A percentile compares a stretch with the other conserved stretches of the same genome.
These are phyloP conservation scores for Tauraco erythrolophus DNA, from an alignment of 2,113 vertebrate genomes.

Conservation along the genomic window DNA sequence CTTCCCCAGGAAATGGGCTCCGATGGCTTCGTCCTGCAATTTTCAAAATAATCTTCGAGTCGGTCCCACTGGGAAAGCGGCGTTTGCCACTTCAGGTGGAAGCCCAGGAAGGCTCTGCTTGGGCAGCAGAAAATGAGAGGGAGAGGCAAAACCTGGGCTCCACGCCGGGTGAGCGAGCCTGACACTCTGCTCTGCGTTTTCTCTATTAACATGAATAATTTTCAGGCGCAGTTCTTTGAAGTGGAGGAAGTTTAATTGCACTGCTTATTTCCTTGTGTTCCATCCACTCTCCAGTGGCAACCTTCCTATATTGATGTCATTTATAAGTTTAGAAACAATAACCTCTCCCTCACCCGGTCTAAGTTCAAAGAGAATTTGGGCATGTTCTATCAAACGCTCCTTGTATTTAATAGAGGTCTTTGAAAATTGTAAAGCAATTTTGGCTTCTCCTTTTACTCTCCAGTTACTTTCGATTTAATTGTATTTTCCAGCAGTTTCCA, in stretches of 20 bases:
- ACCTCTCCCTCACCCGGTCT: background rate
- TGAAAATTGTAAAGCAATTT: conserved; percentile 36
- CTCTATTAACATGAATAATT: background rate
- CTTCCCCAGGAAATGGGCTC: background rate
- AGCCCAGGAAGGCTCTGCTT: background rate
- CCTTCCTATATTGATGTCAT: conserved; percentile 38
- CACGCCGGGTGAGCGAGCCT: fast-evolving
- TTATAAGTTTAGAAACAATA: conserved; percentile 43
- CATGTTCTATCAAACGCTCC: background rate
- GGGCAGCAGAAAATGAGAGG: background rate
- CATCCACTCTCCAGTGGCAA: conserved; percentile 40
- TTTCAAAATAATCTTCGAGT: background rate
- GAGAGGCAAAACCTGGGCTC: background rate
- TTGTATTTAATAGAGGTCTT: conserved; percentile 22
- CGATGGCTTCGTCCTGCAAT: fast-evolving
- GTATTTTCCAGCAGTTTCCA: conserved; percentile 82
- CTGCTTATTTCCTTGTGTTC: conserved; percentile 33
- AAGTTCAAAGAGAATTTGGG: conserved; percentile 48
- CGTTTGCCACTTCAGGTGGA: too few species aligned
- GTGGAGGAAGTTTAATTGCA: conserved; percentile 49
- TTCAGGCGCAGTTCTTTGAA: background rate
- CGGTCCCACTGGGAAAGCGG: background rate
- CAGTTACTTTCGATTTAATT: conserved; percentile 78
- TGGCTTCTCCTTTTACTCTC: conserved; percentile 59
- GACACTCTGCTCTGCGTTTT: background rate